A percentile compares a stretch with the other conserved stretches of the same genome.
Evolutionary conservation across 2,113 vertebrate genomes (phyloP).

Genomic region (Ictalurus punctatus): DNA sequence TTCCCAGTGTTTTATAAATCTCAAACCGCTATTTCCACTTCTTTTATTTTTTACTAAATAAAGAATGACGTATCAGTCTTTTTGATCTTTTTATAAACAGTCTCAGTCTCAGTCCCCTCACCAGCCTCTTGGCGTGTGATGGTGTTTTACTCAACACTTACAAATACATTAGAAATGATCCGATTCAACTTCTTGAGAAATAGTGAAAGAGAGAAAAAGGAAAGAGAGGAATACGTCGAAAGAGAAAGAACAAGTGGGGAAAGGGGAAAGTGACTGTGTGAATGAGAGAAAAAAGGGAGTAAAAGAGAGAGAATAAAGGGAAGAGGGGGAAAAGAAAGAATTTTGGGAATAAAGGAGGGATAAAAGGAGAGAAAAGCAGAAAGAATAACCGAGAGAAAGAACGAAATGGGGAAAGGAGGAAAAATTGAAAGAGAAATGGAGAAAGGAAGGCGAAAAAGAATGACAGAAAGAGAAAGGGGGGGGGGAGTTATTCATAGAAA

Average conservation of each 20-base stretch:
- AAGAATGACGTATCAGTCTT: background rate
- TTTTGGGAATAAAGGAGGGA: background rate
- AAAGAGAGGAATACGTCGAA: too few relatives aligned
- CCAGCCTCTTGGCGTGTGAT: too few relatives aligned
- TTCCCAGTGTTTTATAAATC: background rate
- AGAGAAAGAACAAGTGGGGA: too few relatives aligned
- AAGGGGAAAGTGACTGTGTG: too few relatives aligned
- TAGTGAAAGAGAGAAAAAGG: too few relatives aligned
- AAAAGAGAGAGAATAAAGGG: background rate
- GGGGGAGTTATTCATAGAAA: background rate
- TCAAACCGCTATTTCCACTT: background rate
- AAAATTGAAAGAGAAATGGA: background rate
- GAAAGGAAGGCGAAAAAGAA: too few relatives aligned
- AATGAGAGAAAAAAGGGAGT: too few relatives aligned
- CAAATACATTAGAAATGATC: too few relatives aligned
- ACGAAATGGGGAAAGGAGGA: background rate
- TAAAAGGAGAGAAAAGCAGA: background rate
- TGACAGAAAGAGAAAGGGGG: background rate
- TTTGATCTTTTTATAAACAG: background rate
- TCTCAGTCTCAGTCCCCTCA: too few relatives aligned
- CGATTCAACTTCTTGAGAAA: too few relatives aligned
- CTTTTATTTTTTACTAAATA: background rate
- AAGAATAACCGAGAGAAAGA: background rate
- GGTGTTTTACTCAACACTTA: too few relatives aligned
- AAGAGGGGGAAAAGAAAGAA: background rate